These are phyloP conservation scores for Cotesia typhae DNA, from an alignment of 1,140 invertebrate genomes.

Conservation along the genomic window DNA sequence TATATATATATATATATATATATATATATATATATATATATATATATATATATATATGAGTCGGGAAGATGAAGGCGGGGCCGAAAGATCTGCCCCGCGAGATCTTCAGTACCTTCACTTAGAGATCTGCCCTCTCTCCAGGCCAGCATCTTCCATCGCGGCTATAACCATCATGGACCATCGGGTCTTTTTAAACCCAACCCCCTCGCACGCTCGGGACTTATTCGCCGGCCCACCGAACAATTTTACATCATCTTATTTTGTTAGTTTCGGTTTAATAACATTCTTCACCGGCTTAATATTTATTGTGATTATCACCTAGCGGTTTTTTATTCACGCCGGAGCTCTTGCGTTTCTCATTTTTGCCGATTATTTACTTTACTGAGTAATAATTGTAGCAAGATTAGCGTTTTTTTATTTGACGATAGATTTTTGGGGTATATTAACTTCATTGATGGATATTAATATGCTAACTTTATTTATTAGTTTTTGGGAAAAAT, in stretches of 20 bases:
- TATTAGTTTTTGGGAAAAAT: too few relatives aligned
- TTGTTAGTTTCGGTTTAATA: neutral
- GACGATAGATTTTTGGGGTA: too few relatives aligned
- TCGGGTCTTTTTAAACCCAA: conserved; percentile 48
- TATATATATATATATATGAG: neutral
- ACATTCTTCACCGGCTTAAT: neutral
- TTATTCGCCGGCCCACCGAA: conserved; percentile 50
- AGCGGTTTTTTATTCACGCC: neutral
- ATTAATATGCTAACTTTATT: too few relatives aligned
- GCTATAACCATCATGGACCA: conserved; percentile 35
- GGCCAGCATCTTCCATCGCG: conserved; percentile 60
- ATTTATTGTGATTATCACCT: neutral
- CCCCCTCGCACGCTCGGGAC: conserved; percentile 46
- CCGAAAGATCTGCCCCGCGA: conserved; percentile 51
- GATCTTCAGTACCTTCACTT: conserved; percentile 28
- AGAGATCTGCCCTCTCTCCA: conserved; percentile 54
- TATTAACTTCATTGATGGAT: too few relatives aligned
- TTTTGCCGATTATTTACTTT: too few relatives aligned
- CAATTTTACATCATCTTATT: conserved; percentile 30
- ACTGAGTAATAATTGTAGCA: too few relatives aligned
- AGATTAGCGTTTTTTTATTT: too few relatives aligned
- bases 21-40: too few relatives aligned
- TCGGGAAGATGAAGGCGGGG: conserved; percentile 52
- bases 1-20: too few relatives aligned
- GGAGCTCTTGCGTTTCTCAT: too few relatives aligned